phyloP scores from a whole-genome alignment of 2,888 invertebrate genomes.

The Aleiodes testaceus region DNA sequence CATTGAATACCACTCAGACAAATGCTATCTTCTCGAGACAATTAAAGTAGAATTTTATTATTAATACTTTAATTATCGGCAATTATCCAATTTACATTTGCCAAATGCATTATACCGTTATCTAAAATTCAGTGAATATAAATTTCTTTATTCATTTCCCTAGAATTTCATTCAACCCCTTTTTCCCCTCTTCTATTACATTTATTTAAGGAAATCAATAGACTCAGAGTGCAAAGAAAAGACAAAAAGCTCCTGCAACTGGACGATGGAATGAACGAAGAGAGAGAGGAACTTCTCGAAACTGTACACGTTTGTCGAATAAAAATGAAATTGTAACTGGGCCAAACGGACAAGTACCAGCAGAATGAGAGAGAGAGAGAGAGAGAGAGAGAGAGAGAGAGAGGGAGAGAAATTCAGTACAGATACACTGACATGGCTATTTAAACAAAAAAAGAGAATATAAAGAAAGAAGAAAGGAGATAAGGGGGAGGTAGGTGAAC shows the following conservation, averaged over 20 bases:
- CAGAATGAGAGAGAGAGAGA: constrained; percentile 4
- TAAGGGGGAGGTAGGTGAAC: constrained; percentile 14
- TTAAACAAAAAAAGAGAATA: neutral
- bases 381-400: neutral
- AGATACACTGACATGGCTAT: neutral
- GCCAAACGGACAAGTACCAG: constrained; percentile 45
- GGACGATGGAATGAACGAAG: constrained; percentile 10
- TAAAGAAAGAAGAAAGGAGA: constrained; percentile 24
- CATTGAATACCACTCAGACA: constrained; percentile 28
- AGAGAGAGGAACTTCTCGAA: constrained; percentile 48
- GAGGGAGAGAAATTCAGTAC: neutral
- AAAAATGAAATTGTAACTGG: constrained; percentile 56
- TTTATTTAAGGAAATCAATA: constrained; percentile 42
- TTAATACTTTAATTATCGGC: too few relatives aligned
- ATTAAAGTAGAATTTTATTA: too few relatives aligned
- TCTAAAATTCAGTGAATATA: constrained; percentile 7
- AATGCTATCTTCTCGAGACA: constrained; percentile 4
- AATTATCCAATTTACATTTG: neutral
- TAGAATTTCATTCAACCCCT: neutral
- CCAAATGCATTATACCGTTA: constrained; percentile 8
- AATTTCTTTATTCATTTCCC: constrained; percentile 11
- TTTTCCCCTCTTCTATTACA: constrained; percentile 11
- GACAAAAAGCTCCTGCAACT: constrained; percentile 4
- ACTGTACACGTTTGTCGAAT: constrained; percentile 53
- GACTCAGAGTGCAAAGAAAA: constrained; percentile 19